Evolutionary conservation across 1,140 invertebrate genomes (phyloP), one percentile per base, ranked within the genome.

Genomic region (Drosophila truncata): DNA sequence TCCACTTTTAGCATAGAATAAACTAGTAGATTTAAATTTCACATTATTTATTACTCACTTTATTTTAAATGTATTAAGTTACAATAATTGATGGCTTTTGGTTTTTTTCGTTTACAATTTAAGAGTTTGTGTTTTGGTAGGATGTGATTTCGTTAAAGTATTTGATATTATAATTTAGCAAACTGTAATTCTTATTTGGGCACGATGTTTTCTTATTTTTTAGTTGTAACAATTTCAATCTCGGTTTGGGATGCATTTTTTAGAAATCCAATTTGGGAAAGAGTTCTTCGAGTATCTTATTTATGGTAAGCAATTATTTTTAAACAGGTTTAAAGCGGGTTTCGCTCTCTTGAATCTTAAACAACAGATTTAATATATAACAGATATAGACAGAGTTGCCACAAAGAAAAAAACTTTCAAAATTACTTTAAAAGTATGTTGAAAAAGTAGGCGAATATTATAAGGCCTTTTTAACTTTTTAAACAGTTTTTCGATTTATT

Each of bases 1-100:
- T 5, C 9, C 0, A 10, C 6, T 20, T 23, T 14, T 10, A 23
- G 31, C 20, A 4, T 10, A 6, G 2, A 54, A 54, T 10, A 35
- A 54, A 23, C 11, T 23, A 35, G 23, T 23, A 16, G 29, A 14
- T 2, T 16, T 9, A 4, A 31, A 23, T 23, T 20, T 0, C 10
- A 16, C 23, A n/a, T 54, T 23, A 23, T 23, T 37, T 9, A n/a
- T 54, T 37, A 37, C 33, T 23, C 20, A 35, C 33, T 54, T 52
- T 52, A 52, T 52, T 52, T 50, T 23, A 23, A 23, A 54, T 54
- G 9, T 54, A 37, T 23, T 37, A 37, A 54, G 52, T 54, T 54
- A 54, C 52, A 54, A 54, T 54, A 37, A 54, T 23, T 37, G 20
- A 37, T 54, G 33, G 20, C 20, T 25, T 54, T 25, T 37, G 31